Conservation (phyloP, 2,888 invertebrate species). For the Cerastoderma edule region DNA sequence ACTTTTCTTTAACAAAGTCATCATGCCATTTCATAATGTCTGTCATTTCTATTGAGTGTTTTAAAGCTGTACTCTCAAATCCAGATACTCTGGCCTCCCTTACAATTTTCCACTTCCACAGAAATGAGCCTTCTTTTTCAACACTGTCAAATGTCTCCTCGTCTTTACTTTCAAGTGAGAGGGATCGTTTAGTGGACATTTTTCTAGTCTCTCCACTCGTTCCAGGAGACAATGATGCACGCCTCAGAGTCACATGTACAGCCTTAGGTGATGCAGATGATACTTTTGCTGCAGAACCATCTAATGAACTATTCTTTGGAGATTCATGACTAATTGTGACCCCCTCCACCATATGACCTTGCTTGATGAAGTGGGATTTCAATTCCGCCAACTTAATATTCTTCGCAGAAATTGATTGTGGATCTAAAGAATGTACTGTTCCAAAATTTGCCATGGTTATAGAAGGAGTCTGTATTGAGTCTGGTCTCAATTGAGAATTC, state of each 20-base stretch:
- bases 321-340: conserved; percentile 17
- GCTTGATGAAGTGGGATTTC: conserved; percentile 6
- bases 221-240: neutral
- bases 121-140: conserved; percentile 25
- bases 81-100: conserved; percentile 54
- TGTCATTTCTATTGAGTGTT: conserved; percentile 36
- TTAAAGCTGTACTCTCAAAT: conserved; percentile 51
- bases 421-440: neutral
- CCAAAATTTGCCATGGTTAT: neutral
- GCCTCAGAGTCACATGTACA: conserved; percentile 14
- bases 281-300: neutral
- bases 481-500: conserved; percentile 3
- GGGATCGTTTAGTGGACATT: conserved; percentile 1
- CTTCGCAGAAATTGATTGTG: neutral
- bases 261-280: conserved; percentile 1
- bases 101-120: conserved; percentile 47
- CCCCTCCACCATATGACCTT: conserved; percentile 14
- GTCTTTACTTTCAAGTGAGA: neutral
- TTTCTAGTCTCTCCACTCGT: neutral
- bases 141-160: conserved; percentile 14
- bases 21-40: conserved; percentile 58
- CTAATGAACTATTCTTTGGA: neutral
- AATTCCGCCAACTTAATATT: neutral
- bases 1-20: conserved; percentile 38
- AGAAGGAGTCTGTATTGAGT: neutral